Base-by-base conservation (phyloP, 2,113 vertebrate species). In the Datnioides undecimradiatus region DNA sequence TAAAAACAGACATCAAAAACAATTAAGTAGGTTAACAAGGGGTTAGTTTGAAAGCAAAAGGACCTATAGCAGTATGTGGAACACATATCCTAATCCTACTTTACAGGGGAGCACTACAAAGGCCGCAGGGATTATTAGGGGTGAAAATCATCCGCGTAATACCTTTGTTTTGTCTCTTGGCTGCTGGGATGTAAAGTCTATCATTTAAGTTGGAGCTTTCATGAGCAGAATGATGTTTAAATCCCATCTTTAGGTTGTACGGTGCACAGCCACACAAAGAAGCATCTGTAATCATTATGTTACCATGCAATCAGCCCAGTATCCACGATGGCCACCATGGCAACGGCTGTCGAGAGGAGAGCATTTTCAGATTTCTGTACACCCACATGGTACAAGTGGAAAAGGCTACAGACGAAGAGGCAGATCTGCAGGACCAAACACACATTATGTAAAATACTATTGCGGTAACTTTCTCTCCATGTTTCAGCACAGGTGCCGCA, bases 291-390 rank as follows among this genome's bases (percentile, higher is more conserved):
- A 76, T 64, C 46, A 71, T 80, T 48, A 69, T 58, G 54, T 88
- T 83, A 62, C 60, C 65, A 83, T 77, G 73, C 82, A 87, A 73
- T 87, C 70, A 79, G 41, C 64, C 72, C 48, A 19, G 71, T 80
- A 76, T 79, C 86, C 67, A 87, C 23, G 78, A 63, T 72, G 77
- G 84, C 79, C 75, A 4, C 88, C 79, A 92, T 91, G 81, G 88
- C 82, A 93, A 93, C 85, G 0, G 79, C 49, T 77, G 65, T 55
- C 16, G 57, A 82, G 83, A 76, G 48, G 54, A 82, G 69, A 84
- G 74, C 5, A 78, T 83, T 51, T 80, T 79, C 55, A 69, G 58
- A 75, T 86, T 85, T 88, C 80, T 84, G 60, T 57, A 82, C 90
- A 85, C 88, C 88, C 79, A 91, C 88, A 75, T 76, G 66, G 33